phyloP scores from a whole-genome alignment of 2,888 invertebrate genomes.

The Xestobium rufovillosum region DNA sequence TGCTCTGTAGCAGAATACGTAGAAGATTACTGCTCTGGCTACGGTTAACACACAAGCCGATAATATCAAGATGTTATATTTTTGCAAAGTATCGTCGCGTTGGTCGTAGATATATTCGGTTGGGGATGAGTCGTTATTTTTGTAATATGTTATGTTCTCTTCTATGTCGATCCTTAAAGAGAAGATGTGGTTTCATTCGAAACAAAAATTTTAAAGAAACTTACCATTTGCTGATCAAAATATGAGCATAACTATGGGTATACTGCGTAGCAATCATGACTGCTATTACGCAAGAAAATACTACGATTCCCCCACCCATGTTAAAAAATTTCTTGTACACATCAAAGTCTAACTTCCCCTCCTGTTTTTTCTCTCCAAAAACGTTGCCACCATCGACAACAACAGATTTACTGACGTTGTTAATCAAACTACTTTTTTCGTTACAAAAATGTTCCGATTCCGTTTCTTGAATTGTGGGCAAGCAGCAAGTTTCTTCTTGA shows the following conservation, averaged over 20 bases:
- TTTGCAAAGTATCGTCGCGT: constrained; percentile 7
- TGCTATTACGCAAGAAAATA: constrained; percentile 11
- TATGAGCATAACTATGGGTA: constrained; percentile 15
- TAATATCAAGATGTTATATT: constrained; percentile 9
- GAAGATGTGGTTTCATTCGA: background rate
- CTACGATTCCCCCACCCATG: constrained; percentile 26
- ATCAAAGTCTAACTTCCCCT: constrained; percentile 17
- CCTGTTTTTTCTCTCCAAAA: constrained; percentile 15
- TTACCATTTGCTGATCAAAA: constrained; percentile 21
- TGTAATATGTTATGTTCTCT: constrained; percentile 10
- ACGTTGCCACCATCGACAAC: no score
- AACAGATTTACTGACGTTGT: constrained; percentile 10
- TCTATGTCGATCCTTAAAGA: constrained; percentile 2
- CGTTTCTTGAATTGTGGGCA: constrained; percentile 6
- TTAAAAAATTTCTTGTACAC: constrained; percentile 28
- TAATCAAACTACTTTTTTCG: constrained; percentile 8
- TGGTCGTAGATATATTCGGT: background rate
- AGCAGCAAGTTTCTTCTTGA: constrained; percentile 7
- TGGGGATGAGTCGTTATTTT: constrained; percentile 2
- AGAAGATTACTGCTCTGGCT: constrained; percentile 28
- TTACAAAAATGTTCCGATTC: background rate
- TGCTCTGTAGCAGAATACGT: constrained; percentile 36
- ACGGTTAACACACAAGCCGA: constrained; percentile 7
- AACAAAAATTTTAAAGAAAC: constrained; percentile 3
- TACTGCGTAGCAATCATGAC: constrained; percentile 16